phyloP scores from a whole-genome alignment of 1,140 invertebrate species.

The Drosophila mauritiana region DNA sequence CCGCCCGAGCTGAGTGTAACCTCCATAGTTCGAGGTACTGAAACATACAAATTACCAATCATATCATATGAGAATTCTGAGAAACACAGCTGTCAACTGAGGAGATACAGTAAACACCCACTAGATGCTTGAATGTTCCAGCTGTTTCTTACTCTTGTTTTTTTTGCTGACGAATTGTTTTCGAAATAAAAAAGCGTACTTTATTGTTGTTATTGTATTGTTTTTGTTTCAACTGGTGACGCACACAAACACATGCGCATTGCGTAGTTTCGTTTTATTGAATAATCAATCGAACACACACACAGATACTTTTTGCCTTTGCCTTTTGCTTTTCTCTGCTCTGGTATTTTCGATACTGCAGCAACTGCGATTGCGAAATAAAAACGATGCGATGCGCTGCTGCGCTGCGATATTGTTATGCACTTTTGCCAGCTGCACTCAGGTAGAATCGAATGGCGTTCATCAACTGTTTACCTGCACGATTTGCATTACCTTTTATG shows the following conservation, averaged over 20 bases:
- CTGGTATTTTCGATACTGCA: slow-evolving; percentile 65
- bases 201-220: slow-evolving; percentile 26
- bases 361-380: slow-evolving; percentile 39
- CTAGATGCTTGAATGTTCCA: slow-evolving; percentile 37
- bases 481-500: slow-evolving; percentile 70
- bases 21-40: slow-evolving; percentile 60
- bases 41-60: background rate
- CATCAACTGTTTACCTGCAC: slow-evolving; percentile 15
- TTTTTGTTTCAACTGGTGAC: slow-evolving; percentile 52
- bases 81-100: slow-evolving; percentile 3
- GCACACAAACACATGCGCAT: slow-evolving; percentile 28
- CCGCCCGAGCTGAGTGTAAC: slow-evolving; percentile 69
- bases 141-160: slow-evolving; percentile 48
- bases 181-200: slow-evolving; percentile 49
- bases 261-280: slow-evolving; percentile 63
- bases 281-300: slow-evolving; percentile 80
- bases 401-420: background rate
- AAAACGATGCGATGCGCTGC: background rate
- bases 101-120: background rate
- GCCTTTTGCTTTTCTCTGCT: slow-evolving; percentile 24
- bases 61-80: background rate
- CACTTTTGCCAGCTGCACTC: slow-evolving; percentile 6
- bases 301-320: slow-evolving; percentile 11
- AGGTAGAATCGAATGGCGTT: background rate
- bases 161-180: slow-evolving; percentile 71